phyloP scores from a whole-genome alignment of 2,888 invertebrate species.

The Drosophila putrida region DNA sequence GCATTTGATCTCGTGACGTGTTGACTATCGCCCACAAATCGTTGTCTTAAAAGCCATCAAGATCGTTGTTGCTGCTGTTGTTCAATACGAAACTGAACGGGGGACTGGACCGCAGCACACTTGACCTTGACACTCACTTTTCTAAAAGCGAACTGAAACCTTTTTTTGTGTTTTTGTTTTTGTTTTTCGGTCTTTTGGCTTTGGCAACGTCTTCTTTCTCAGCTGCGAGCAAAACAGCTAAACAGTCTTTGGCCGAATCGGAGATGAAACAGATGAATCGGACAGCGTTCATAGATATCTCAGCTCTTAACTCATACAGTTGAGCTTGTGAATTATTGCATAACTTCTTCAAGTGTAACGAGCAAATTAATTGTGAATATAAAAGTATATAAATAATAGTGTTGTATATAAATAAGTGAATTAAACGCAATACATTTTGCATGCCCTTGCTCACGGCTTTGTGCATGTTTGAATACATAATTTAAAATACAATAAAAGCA shows the following conservation, averaged over 20 bases:
- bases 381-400: slow-evolving; percentile 10
- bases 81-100: slow-evolving; percentile 44
- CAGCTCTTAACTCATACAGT: slow-evolving; percentile 34
- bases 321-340: slow-evolving; percentile 47
- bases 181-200: slow-evolving; percentile 52
- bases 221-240: slow-evolving; percentile 71
- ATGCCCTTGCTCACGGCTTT: slow-evolving; percentile 45
- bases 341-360: slow-evolving; percentile 65
- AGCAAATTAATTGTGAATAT: slow-evolving; percentile 36
- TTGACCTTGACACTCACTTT: slow-evolving; percentile 85
- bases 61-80: slow-evolving; percentile 14
- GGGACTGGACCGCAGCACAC: slow-evolving; percentile 46
- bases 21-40: slow-evolving; percentile 44
- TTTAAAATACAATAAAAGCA: slow-evolving; percentile 38
- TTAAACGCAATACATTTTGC: slow-evolving; percentile 40
- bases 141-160: slow-evolving; percentile 53
- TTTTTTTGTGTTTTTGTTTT: slow-evolving; percentile 25
- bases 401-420: slow-evolving; percentile 14
- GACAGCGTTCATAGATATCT: slow-evolving; percentile 37
- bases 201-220: slow-evolving; percentile 82
- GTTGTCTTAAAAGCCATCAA: slow-evolving; percentile 18
- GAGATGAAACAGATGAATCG: slow-evolving; percentile 81
- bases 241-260: slow-evolving; percentile 83
- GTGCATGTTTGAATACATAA: slow-evolving; percentile 75
- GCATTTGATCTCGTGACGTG: slow-evolving; percentile 70